Conservation (phyloP, 2,113 vertebrate genomes). For the Anoplopoma fimbria region DNA sequence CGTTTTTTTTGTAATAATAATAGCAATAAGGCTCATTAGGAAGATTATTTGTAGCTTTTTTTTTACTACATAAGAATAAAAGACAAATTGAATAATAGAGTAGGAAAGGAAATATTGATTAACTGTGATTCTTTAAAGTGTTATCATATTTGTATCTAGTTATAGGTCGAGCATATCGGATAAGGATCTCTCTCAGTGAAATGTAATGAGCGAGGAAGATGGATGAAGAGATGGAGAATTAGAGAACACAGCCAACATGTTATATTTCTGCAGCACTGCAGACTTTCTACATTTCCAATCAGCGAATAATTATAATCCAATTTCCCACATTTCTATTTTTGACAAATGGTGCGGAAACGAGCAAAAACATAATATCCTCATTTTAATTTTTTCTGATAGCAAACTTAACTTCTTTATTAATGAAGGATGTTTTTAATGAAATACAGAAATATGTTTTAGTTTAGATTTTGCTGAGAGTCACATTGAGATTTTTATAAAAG, state of each 20-base stretch:
- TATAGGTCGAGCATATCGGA: neutral
- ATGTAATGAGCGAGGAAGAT: neutral
- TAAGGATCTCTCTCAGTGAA: constrained; percentile 13
- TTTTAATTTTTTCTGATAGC: neutral
- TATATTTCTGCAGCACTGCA: neutral
- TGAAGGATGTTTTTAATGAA: constrained; percentile 16
- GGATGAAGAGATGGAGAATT: constrained; percentile 1
- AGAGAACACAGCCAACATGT: neutral
- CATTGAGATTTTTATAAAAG: neutral
- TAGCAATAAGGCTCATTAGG: constrained; percentile 20
- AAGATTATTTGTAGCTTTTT: constrained; percentile 26
- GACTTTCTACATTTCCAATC: neutral
- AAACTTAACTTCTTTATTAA: constrained; percentile 22
- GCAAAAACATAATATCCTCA: neutral
- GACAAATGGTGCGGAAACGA: neutral
- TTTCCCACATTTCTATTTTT: neutral
- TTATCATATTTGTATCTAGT: constrained; percentile 12
- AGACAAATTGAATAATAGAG: constrained; percentile 5
- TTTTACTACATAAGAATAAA: neutral
- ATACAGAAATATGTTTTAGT: neutral
- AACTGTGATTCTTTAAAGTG: constrained; percentile 12
- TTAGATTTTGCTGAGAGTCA: neutral
- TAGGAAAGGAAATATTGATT: constrained; percentile 19
- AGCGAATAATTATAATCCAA: constrained; percentile 42
- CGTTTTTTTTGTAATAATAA: neutral